Conservation (phyloP, 2,888 invertebrate genomes). For the Lumbricus terrestris region DNA sequence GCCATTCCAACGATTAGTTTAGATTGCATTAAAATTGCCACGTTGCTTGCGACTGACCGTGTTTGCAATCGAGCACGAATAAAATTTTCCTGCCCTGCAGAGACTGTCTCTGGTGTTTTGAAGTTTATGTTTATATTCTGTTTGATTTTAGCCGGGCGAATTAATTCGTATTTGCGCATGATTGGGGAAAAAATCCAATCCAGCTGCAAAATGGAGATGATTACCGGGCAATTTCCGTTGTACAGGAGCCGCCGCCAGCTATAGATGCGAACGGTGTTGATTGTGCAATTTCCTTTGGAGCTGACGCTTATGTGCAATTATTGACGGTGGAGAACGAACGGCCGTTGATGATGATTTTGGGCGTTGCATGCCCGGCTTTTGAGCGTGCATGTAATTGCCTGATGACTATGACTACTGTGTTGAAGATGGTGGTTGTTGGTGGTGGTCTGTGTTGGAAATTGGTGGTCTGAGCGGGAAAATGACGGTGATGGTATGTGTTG, state of each 20-base stretch:
- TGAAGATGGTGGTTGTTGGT: not conserved
- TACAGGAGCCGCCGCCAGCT: not conserved
- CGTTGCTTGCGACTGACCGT: not conserved
- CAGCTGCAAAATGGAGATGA: not conserved
- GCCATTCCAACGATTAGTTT: not conserved
- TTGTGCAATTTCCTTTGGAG: not conserved
- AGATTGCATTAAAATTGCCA: not conserved
- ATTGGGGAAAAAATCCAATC: not conserved
- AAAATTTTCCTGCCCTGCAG: not conserved
- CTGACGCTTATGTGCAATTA: conserved; percentile 3
- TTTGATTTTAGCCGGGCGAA: not conserved
- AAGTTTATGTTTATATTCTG: not conserved
- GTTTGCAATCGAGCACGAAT: not conserved
- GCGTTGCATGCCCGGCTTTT: not conserved
- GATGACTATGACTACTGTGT: not conserved
- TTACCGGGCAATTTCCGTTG: not conserved
- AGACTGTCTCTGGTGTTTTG: too few relatives aligned
- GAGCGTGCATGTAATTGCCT: not conserved
- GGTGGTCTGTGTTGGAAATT: not conserved
- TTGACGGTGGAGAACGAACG: not conserved
- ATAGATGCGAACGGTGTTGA: not conserved
- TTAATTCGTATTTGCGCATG: not conserved
- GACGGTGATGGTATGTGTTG: too few relatives aligned
- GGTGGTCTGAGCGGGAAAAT: too few relatives aligned
- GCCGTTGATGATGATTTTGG: not conserved